Base-by-base conservation (phyloP, 2,113 vertebrate species). In the Accipiter virgatus region DNA sequence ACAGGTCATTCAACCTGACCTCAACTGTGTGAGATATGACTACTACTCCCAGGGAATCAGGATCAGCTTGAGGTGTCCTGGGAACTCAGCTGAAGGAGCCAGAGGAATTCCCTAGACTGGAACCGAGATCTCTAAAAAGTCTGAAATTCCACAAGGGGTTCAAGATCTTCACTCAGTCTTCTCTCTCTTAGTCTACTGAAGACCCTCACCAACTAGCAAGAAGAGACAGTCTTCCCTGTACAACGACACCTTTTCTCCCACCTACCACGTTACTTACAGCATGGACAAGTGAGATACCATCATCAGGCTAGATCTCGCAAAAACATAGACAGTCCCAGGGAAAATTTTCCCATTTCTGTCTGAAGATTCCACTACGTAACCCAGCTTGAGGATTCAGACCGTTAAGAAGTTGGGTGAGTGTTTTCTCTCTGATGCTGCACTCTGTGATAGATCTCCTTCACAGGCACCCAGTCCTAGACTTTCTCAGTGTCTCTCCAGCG, bases 191-290 rank as follows among this genome's bases (percentile, higher is more conserved):
- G 16, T 72, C 47, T 65, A 23, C 31, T 52, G 16, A 66, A 52
- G 23, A 43, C 8, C 15, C 6, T 38, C 34, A 32, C 6, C 4
- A 13, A 7, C 7, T 66, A 74, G 25, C 11, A 78, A 78, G 26
- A 11, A 86, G 7, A 13, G 8, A 19, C 4, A 8, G 17, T 71
- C 8, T 72, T 80, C 29, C 4, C 32, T 31, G 2, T 27, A 4
- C 16, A 40, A n/a, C n/a, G n/a, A n/a, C 17, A 27, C 7, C 2
- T 27, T 48, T 81, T 84, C 31, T 77, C 16, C 34, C 31, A 58
- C 13, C 8, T 62, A 34, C 27, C 31, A 58, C 40, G 8, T 3
- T 65, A 13, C 1, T 2, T 73, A 12, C 0, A 6, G 10, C 27
- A 63, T 0, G 9, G 42, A 14, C 6, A 4, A 70, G 15, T 19